Conservation (phyloP, 2,797 vertebrate genomes). For the Acanthurus leucopareius region DNA sequence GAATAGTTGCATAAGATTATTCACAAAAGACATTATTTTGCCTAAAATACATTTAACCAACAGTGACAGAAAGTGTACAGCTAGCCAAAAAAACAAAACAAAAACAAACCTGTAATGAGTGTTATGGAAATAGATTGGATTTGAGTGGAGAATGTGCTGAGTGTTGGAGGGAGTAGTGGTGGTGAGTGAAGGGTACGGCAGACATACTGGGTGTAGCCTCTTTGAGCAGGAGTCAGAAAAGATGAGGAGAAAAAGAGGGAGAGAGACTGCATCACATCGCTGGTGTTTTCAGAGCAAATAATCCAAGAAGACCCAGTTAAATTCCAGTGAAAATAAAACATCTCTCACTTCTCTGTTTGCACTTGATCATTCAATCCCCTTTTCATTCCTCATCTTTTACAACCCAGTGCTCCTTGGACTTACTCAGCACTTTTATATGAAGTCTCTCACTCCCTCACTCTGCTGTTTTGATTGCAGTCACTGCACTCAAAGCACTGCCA, state of each 20-base stretch:
- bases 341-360: constrained; percentile 17
- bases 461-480: constrained; percentile 58
- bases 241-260: not conserved
- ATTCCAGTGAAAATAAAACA: constrained; percentile 28
- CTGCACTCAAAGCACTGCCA: constrained; percentile 58
- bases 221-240: constrained; percentile 1
- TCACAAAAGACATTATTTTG: not conserved
- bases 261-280: not conserved
- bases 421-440: constrained; percentile 48
- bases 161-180: not conserved
- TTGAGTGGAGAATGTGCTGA: not conserved
- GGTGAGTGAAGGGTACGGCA: not conserved
- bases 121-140: not conserved
- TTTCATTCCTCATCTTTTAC: constrained; percentile 52
- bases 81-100: no score
- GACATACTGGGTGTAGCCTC: not conserved
- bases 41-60: not conserved
- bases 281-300: constrained; percentile 34
- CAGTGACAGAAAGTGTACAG: not conserved
- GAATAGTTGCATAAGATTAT: not conserved
- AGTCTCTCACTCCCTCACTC: constrained; percentile 27
- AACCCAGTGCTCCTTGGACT: constrained; percentile 37
- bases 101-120: not conserved
- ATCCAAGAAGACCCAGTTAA: constrained; percentile 1
- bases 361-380: constrained; percentile 13